A percentile compares a stretch with the other conserved stretches of the same genome.
Conservation (phyloP, 2,113 vertebrate species). For the Emydura subglobosa region DNA sequence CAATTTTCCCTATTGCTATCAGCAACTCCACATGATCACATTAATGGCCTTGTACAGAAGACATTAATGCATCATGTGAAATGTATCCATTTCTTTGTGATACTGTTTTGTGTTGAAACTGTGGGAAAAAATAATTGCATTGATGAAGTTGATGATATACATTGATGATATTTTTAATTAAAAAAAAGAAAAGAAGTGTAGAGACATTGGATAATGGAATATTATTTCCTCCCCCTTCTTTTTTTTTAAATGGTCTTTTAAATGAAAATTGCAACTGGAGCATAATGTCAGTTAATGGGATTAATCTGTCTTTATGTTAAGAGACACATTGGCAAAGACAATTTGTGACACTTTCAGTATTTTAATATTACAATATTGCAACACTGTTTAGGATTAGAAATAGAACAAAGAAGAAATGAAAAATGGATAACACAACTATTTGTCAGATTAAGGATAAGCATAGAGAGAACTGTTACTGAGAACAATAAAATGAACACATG, state of each 20-base stretch:
- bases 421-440: neutral
- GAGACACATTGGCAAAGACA: neutral
- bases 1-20: conserved; percentile 20
- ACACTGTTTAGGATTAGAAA: neutral
- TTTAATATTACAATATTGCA: neutral
- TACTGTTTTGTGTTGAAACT: neutral
- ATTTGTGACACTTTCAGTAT: neutral
- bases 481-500: neutral
- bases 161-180: neutral
- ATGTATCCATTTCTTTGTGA: neutral
- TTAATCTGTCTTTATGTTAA: conserved; percentile 6
- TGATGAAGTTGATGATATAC: neutral
- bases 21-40: neutral
- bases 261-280: neutral
- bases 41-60: neutral
- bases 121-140: conserved; percentile 12
- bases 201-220: neutral
- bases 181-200: neutral
- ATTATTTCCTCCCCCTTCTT: neutral
- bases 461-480: neutral
- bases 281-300: neutral
- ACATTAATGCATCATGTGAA: neutral
- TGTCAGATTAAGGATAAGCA: neutral
- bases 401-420: neutral
- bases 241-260: neutral